Percentiles rank a stretch among this genome's conserved stretches.
Conservation (phyloP, 2,888 invertebrate genomes). For the Papilio protenor region DNA sequence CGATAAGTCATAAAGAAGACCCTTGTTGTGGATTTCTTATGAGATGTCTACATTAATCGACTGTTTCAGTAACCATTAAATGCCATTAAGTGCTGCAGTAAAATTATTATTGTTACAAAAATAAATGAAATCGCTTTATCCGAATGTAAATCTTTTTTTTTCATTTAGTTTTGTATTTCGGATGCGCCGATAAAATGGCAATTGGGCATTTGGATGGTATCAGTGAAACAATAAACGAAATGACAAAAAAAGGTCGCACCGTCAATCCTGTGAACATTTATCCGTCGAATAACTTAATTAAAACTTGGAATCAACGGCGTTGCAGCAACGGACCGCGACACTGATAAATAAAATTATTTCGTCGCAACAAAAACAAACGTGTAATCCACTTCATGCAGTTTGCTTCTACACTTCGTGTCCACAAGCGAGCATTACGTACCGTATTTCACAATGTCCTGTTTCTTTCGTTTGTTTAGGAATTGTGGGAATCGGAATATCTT, state of each 20-base stretch:
- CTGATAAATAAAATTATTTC: constrained; percentile 78
- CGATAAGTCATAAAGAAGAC: neutral
- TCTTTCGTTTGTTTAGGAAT: constrained; percentile 16
- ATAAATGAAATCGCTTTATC: constrained; percentile 17
- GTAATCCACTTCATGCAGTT: constrained; percentile 36
- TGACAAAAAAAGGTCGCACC: constrained; percentile 13
- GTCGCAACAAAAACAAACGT: constrained; percentile 53
- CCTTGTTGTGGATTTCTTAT: neutral
- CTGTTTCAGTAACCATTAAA: neutral
- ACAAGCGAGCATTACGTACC: neutral
- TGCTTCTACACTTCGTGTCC: constrained; percentile 27
- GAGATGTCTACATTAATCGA: neutral
- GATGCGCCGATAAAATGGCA: constrained; percentile 32
- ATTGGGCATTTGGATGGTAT: constrained; percentile 30
- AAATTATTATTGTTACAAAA: neutral
- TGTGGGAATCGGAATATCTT: constrained; percentile 10
- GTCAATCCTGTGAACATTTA: constrained; percentile 60
- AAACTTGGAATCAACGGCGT: constrained; percentile 69
- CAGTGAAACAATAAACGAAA: constrained; percentile 35
- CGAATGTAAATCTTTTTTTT: constrained; percentile 19
- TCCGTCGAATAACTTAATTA: constrained; percentile 78
- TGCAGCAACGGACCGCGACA: constrained; percentile 62
- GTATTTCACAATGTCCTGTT: constrained; percentile 15
- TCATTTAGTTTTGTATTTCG: constrained; percentile 24
- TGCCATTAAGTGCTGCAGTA: neutral